Conservation (phyloP, 2,888 invertebrate genomes). For the Folsomia candida region DNA sequence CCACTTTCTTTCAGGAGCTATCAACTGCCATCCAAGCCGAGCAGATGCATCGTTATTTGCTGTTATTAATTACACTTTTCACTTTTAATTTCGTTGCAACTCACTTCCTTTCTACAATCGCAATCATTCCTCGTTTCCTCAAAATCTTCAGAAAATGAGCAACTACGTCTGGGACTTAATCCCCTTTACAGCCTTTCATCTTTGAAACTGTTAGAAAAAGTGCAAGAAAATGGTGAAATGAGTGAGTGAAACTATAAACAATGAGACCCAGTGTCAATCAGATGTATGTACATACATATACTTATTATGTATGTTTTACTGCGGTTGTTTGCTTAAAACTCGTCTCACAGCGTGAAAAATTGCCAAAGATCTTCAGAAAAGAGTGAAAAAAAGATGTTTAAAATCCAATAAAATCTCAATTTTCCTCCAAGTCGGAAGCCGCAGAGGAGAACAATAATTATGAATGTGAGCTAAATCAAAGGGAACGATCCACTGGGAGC, state of each 20-base stretch:
- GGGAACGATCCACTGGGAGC: conserved; percentile 6
- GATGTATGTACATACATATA: no score
- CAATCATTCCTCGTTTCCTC: neutral
- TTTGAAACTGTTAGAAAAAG: no score
- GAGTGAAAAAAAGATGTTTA: conserved; percentile 3
- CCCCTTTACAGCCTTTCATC: neutral
- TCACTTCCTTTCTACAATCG: neutral
- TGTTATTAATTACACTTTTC: conserved; percentile 14
- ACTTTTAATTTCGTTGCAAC: conserved; percentile 4
- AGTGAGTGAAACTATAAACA: neutral
- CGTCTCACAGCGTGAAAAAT: neutral
- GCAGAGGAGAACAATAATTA: neutral
- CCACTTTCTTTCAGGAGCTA: no score
- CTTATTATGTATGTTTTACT: no score
- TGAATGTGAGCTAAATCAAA: conserved; percentile 1
- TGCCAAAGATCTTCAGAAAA: neutral
- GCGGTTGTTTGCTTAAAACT: neutral
- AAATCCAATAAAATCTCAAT: conserved; percentile 9
- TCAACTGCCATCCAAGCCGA: no score
- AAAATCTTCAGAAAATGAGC: neutral
- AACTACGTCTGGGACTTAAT: neutral
- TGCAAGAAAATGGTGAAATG: neutral
- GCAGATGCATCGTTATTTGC: conserved; percentile 4
- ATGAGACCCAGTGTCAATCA: neutral
- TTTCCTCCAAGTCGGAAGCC: conserved; percentile 1